Conservation (phyloP, 1,140 invertebrate species). For the Papilio machaon region DNA sequence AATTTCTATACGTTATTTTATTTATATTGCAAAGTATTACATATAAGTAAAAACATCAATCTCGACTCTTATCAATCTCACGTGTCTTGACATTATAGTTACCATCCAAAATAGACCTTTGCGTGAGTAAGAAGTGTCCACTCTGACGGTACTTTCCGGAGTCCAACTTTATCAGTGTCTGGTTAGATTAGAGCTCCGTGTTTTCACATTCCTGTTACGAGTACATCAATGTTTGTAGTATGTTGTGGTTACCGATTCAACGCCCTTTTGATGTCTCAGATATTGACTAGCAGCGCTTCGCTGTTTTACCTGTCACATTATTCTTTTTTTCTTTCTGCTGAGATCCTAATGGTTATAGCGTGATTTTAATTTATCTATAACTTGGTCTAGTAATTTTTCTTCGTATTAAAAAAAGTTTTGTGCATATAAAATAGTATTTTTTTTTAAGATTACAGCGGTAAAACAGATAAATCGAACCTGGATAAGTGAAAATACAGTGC, state of each 20-base stretch:
- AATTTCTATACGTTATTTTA: too few species aligned
- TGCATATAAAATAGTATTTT: background rate
- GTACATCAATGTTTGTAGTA: background rate
- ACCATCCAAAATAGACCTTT: background rate
- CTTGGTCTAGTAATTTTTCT: background rate
- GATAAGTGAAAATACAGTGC: too few species aligned
- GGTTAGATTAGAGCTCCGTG: background rate
- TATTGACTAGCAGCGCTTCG: background rate
- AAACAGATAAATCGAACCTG: too few species aligned
- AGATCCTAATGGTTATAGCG: background rate
- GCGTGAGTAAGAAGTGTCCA: background rate
- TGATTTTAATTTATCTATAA: background rate
- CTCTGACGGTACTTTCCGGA: background rate
- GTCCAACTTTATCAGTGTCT: background rate
- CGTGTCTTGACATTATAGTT: background rate
- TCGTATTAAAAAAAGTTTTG: background rate
- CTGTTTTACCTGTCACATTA: background rate
- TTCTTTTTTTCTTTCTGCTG: background rate
- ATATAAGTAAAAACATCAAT: background rate
- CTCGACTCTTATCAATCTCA: background rate
- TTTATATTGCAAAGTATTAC: too few species aligned
- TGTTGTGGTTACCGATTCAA: background rate
- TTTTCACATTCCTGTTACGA: background rate
- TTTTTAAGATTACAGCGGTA: background rate
- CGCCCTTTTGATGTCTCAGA: background rate